phyloP scores from a whole-genome alignment of 2,797 vertebrate species.

The Notolabrus celidotus region DNA sequence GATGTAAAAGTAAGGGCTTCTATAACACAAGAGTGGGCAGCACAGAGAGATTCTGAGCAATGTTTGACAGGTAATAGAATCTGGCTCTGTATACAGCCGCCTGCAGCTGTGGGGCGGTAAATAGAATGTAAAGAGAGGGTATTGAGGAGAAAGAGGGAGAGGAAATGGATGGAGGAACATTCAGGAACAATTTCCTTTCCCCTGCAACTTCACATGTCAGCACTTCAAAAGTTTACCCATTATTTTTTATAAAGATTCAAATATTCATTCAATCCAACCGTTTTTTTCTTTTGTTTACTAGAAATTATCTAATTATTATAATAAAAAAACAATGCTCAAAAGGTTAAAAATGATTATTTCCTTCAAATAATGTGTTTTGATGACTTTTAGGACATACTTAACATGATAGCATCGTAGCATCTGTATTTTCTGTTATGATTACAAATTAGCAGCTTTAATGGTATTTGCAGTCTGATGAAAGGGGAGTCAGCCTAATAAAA shows the following conservation, averaged over 20 bases:
- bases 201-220: conserved; percentile 65
- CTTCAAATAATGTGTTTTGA: conserved; percentile 13
- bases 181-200: conserved; percentile 63
- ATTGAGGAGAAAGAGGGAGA: conserved; percentile 22
- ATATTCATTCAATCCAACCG: conserved; percentile 68
- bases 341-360: conserved; percentile 39
- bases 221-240: conserved; percentile 63
- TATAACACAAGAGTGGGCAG: conserved; percentile 13
- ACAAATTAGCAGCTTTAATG: conserved; percentile 20
- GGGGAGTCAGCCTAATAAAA: conserved; percentile 17
- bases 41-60: conserved; percentile 34
- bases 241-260: conserved; percentile 58
- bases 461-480: conserved; percentile 8
- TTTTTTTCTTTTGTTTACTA: conserved; percentile 18
- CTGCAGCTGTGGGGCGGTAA: conserved; percentile 32
- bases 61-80: conserved; percentile 53
- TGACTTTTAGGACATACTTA: conserved; percentile 23
- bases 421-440: conserved; percentile 18
- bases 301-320: too few species aligned
- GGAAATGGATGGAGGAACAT: conserved; percentile 35
- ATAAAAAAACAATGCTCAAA: conserved; percentile 6
- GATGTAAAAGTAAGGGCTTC: conserved; percentile 17
- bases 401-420: conserved; percentile 9
- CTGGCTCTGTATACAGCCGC: conserved; percentile 48
- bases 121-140: conserved; percentile 34